These are phyloP conservation scores for Nezara viridula DNA, from an alignment of 2,888 invertebrate genomes.

Conservation along the genomic window DNA sequence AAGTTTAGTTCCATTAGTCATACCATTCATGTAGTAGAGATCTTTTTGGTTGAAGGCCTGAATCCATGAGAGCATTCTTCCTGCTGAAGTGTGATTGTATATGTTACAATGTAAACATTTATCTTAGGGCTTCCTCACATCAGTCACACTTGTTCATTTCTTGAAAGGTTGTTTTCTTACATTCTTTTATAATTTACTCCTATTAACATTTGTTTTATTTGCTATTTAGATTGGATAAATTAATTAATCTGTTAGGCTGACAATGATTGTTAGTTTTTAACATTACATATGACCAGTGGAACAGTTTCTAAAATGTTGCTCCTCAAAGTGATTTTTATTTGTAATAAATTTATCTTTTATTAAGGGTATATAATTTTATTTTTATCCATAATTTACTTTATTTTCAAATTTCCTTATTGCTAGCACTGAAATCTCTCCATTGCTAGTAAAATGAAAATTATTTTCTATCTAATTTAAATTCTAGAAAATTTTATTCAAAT, in stretches of 20 bases:
- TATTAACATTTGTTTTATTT: not conserved
- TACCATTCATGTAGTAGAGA: not conserved
- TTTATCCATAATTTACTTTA: not conserved
- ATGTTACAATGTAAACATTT: constrained; percentile 46
- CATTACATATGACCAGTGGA: not conserved
- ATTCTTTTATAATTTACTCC: not conserved
- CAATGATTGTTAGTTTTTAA: not conserved
- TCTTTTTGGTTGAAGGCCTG: not conserved
- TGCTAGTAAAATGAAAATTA: not conserved
- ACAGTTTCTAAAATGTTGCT: not conserved
- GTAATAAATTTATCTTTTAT: not conserved
- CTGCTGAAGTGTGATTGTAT: constrained; percentile 19
- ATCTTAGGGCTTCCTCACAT: not conserved
- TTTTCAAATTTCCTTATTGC: not conserved
- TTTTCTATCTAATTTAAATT: not conserved
- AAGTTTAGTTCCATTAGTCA: not conserved
- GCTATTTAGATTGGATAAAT: not conserved
- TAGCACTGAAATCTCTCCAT: not conserved
- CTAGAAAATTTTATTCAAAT: not conserved
- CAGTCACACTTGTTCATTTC: constrained; percentile 31
- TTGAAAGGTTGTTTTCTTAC: not conserved
- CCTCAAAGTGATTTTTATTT: not conserved
- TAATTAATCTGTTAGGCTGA: not conserved
- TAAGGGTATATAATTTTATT: not conserved
- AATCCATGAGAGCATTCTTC: constrained; percentile 24